Evolutionary conservation across 2,113 vertebrate genomes (phyloP).

Genomic region (Hiodon tergisus): DNA sequence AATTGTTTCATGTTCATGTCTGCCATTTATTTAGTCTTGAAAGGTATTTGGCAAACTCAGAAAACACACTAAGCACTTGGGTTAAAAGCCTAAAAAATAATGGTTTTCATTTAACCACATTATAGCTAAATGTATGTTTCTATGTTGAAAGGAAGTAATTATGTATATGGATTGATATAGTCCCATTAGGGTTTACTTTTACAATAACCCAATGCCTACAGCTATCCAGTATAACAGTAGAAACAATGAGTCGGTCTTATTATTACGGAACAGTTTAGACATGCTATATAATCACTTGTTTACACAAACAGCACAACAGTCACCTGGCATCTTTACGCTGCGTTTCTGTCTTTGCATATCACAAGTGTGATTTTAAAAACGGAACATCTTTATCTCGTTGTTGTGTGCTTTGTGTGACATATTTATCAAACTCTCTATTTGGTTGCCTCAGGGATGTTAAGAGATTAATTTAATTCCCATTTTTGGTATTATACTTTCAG

Average conservation of each 20-base stretch:
- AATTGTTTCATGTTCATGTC: too few species aligned
- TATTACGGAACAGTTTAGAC: neutral
- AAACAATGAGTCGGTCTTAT: conserved; percentile 6
- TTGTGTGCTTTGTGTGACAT: conserved; percentile 12
- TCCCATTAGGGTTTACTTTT: neutral
- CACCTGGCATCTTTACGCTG: neutral
- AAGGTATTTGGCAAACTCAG: neutral
- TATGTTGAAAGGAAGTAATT: neutral
- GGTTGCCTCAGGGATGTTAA: neutral
- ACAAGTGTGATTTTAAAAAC: neutral
- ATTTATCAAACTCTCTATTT: conserved; percentile 2
- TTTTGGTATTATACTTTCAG: conserved; percentile 47
- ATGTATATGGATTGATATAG: neutral
- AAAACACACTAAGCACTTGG: too few species aligned
- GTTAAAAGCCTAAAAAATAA: too few species aligned
- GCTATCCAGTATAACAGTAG: too few species aligned
- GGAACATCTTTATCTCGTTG: neutral
- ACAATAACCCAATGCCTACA: neutral
- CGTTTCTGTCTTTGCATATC: too few species aligned
- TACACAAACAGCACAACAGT: neutral
- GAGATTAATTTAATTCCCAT: conserved; percentile 32
- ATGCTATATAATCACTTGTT: neutral
- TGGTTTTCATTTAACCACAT: too few species aligned
- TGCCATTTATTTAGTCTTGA: neutral
- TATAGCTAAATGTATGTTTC: neutral